Evolutionary conservation across 2,888 invertebrate genomes (phyloP), one percentile per base, ranked within the genome.

Genomic region (Halictus quadricinctus): DNA sequence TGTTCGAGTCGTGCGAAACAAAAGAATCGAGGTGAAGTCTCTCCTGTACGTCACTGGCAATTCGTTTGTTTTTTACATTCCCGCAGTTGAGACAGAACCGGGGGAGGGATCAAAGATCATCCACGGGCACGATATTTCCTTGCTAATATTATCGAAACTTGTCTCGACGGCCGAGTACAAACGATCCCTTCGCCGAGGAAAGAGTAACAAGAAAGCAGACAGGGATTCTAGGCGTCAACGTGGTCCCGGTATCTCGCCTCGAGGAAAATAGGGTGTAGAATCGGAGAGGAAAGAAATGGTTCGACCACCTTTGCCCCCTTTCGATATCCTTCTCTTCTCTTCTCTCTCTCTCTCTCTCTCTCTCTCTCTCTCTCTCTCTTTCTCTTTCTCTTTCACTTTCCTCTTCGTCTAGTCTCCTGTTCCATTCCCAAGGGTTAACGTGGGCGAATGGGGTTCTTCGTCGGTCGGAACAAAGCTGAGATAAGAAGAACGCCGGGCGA

Each of bases 391-490:
- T 66, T 58, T 77, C 15, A 29, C 64, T 5, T 75, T 48, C 76
- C 84, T 46, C 72, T 29, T 79, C 80, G 76, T 60, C 79, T 69
- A 66, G 70, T 73, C 70, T 46, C 58, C 64, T n/a, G 81, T 72
- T 78, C 79, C 77, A n/a, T 80, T 76, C 80, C 83, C 85, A 84
- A 88, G 87, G 88, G 88, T 90, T 86, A 83, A 88, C 88, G 91
- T 92, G 89, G 91, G 91, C 90, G 88, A 88, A 89, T 89, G 84
- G 88, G 86, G 89, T 84, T 87, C 81, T 83, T 84, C 88, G 88
- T 90, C 88, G 89, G 90, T 79, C 84, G 84, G 88, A 86, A 89
- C 88, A 90, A 89, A 90, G 89, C 87, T 83, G 72, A 91, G 92
- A 92, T 92, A 92, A 92, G 92, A 87, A 80, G 73, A 76, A 69